These are phyloP conservation scores for Drosophila auraria DNA, from an alignment of 1,140 invertebrate species.

Conservation along the genomic window DNA sequence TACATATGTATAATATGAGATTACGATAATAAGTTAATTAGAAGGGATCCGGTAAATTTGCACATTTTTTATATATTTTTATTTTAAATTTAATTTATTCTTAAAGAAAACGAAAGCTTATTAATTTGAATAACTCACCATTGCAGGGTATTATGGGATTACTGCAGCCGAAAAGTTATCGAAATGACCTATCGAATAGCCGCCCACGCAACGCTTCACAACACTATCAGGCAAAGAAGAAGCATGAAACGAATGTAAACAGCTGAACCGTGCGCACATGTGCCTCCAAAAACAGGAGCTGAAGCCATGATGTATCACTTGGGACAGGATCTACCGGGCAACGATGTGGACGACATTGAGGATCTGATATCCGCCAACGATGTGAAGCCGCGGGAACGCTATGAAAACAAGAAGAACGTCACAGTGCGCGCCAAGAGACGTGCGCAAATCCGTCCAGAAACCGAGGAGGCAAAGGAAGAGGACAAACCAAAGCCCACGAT, in stretches of 20 bases:
- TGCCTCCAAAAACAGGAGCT: slow-evolving; percentile 17
- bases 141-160: slow-evolving; percentile 2
- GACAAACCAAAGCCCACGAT: slow-evolving; percentile 65
- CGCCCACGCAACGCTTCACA: slow-evolving; percentile 16
- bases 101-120: neutral
- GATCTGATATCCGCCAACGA: slow-evolving; percentile 92
- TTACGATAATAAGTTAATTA: too few relatives aligned
- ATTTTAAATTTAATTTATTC: neutral
- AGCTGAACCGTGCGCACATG: slow-evolving; percentile 63
- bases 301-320: slow-evolving; percentile 41
- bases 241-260: slow-evolving; percentile 50
- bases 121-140: neutral
- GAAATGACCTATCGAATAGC: neutral
- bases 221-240: slow-evolving; percentile 18
- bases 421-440: slow-evolving; percentile 88
- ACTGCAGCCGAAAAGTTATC: neutral
- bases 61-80: too few relatives aligned
- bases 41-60: too few relatives aligned
- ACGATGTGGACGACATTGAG: slow-evolving; percentile 89
- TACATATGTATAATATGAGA: too few relatives aligned
- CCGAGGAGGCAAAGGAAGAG: slow-evolving; percentile 27
- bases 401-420: slow-evolving; percentile 89
- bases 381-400: slow-evolving; percentile 90
- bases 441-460: slow-evolving; percentile 53
- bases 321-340: slow-evolving; percentile 55